Evolutionary conservation across 2,888 invertebrate species (phyloP), one percentile per base, ranked within the genome.

Genomic region (Phengaris alcon): DNA sequence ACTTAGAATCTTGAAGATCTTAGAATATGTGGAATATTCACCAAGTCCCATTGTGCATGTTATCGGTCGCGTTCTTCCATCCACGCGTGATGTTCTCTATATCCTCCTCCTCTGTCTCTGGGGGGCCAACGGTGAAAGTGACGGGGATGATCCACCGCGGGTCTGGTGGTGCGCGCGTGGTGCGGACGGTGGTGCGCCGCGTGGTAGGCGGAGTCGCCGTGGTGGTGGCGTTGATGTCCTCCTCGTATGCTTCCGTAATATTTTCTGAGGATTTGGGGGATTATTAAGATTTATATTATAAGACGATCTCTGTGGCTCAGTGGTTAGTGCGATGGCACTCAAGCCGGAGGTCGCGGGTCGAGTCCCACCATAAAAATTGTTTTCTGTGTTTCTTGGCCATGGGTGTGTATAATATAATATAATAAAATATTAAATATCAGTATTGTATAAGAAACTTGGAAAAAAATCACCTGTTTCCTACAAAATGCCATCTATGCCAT

Each of bases 121-220:
- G 74, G 0, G 95, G 95, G 74, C 96, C 96, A 5, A 96, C 96
- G 77, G 95, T 95, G 86, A 96, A 97, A 5, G 96, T 97, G 74
- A 97, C 93, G 0, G 97, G 97, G 78, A 97, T 95, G 79, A 96
- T 95, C 97, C 97, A 97, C 81, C 95, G 96, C 44, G 89, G 88
- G 0, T 84, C 79, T 0, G 88, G 87, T 0, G 90, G 88, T 0
- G 88, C 77, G n/a, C 75, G 73, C 8, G 77, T 83, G 4, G 82
- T 79, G 13, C 82, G 82, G n/a, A 75, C 73, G 7, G 82, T 79
- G 13, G 82, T 79, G 13, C 83, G 82, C 0, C 82, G 83, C 0
- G 87, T 84, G 6, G 87, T 87, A 0, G 88, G 81, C 0, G 88
- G 81, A 0, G 85, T 77, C 0, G 87, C 79, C 0, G 87, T 81